Evolutionary conservation across 2,888 invertebrate genomes (phyloP).

Genomic region (Cylindroiulus punctatus): DNA sequence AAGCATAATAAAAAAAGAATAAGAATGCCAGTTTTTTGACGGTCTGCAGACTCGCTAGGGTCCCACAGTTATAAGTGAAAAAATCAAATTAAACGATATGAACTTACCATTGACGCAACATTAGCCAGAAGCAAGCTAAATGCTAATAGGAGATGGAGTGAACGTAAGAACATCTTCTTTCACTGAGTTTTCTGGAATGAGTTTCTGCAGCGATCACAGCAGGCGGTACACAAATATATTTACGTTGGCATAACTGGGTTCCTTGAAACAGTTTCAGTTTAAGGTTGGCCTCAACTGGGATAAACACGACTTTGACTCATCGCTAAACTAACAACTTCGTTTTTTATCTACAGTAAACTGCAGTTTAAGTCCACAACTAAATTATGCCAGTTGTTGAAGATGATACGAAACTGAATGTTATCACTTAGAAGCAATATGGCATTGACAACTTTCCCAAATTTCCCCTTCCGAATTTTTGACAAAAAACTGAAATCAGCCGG

Average conservation of each 20-base stretch:
- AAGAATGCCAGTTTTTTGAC: no score
- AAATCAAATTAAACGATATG: neutral
- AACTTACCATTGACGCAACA: neutral
- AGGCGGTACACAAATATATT: neutral
- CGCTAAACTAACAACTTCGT: conserved; percentile 3
- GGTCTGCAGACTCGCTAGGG: no score
- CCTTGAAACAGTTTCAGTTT: neutral
- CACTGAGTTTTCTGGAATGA: neutral
- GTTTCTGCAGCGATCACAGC: neutral
- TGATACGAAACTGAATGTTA: neutral
- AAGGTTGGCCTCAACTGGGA: neutral
- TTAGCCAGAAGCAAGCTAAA: neutral
- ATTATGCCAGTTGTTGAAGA: neutral
- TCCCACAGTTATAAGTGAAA: neutral
- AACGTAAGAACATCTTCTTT: neutral
- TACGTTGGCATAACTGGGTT: neutral
- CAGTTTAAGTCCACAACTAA: neutral
- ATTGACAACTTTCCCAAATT: neutral
- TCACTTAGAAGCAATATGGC: neutral
- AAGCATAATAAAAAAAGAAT: neutral
- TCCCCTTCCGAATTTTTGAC: neutral
- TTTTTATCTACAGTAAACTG: neutral
- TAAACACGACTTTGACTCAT: conserved; percentile 34
- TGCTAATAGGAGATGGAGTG: neutral
- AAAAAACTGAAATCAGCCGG: no score